Conservation (phyloP, 35 echinoderm and acorn worm genomes). For the Ptychodera flava region DNA sequence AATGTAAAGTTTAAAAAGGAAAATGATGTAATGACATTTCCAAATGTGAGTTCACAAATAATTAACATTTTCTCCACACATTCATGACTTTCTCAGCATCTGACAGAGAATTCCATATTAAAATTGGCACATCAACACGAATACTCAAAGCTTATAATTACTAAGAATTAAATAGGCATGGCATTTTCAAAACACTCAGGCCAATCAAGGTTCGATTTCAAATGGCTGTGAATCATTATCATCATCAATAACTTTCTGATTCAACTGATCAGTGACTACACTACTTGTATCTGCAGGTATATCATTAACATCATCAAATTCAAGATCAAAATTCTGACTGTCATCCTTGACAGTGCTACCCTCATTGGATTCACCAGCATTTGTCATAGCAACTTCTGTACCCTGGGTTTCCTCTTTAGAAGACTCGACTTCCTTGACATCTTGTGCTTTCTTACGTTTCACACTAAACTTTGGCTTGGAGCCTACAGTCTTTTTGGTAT, state of each 20-base stretch:
- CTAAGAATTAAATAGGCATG: no score
- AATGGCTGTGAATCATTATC: neutral
- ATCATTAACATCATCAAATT: neutral
- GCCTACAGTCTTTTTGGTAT: no score
- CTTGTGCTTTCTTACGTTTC: neutral
- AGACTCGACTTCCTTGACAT: neutral
- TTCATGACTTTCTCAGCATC: no score
- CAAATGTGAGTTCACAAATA: no score
- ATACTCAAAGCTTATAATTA: no score
- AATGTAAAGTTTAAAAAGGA: no score
- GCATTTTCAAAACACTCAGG: no score
- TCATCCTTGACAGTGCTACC: no score
- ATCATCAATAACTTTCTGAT: neutral
- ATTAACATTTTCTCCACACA: no score
- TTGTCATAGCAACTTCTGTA: neutral
- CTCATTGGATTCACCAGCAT: neutral
- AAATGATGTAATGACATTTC: no score
- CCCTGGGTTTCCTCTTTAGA: neutral
- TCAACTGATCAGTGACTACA: neutral
- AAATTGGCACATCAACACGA: no score
- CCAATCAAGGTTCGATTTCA: neutral
- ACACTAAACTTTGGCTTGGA: neutral
- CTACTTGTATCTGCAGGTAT: neutral
- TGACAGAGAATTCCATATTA: no score
- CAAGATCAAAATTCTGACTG: neutral